Percentiles rank a stretch among this genome's conserved stretches.
phyloP scores from a whole-genome alignment of 1,140 invertebrate genomes.

The Anagrus nilaparvatae region DNA sequence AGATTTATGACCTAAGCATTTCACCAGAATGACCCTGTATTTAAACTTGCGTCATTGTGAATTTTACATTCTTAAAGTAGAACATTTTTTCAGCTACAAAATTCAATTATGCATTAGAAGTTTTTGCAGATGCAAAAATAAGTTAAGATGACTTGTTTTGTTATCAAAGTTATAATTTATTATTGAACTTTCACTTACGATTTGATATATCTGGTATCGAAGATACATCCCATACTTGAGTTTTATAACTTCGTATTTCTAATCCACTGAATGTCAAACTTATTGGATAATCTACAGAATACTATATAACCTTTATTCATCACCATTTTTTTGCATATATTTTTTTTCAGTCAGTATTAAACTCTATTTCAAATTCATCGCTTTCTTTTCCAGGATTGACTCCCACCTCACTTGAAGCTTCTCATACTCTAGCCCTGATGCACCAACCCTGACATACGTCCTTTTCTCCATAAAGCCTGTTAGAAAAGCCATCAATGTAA shows the following conservation, averaged over 20 bases:
- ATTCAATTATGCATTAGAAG: constrained; percentile 1
- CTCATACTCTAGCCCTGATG: constrained; percentile 12
- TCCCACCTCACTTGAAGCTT: constrained; percentile 12
- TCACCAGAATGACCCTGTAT: too few relatives aligned
- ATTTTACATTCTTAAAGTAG: constrained; percentile 70
- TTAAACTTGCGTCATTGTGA: constrained; percentile 81
- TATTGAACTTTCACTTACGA: constrained; percentile 41
- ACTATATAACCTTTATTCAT: constrained; percentile 5
- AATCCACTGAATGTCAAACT: constrained; percentile 24
- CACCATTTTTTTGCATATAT: neutral
- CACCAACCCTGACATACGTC: constrained; percentile 5
- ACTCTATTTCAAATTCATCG: constrained; percentile 26
- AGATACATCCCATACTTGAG: constrained; percentile 77
- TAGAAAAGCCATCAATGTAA: constrained; percentile 20
- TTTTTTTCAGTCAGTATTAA: too few relatives aligned
- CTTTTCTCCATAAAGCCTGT: constrained; percentile 17
- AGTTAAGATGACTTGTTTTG: too few relatives aligned
- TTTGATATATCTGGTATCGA: constrained; percentile 65
- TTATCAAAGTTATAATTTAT: too few relatives aligned
- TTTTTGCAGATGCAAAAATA: too few relatives aligned
- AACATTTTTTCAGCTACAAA: constrained; percentile 50
- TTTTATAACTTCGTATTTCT: constrained; percentile 50
- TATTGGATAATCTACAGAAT: constrained; percentile 24
- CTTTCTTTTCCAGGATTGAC: constrained; percentile 26
- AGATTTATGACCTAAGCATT: too few relatives aligned